Conservation (phyloP, 2,888 invertebrate species). For the Quadroppia sp. region DNA sequence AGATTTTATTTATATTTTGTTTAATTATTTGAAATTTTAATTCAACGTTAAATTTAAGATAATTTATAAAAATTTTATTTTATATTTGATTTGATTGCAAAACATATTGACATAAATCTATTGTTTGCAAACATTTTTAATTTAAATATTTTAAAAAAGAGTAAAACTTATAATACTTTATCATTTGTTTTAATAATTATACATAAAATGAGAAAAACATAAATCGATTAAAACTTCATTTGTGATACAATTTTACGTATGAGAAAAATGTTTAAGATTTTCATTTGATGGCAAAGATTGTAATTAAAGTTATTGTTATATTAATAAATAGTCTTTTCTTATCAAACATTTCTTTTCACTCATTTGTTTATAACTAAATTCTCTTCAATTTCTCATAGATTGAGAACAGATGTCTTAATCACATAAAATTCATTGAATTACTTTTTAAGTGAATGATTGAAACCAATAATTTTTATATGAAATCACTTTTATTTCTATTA, state of each 20-base stretch:
- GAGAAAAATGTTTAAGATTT: neutral
- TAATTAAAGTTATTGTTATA: slow-evolving; percentile 2
- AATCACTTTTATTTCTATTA: too few species aligned
- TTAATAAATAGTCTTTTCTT: neutral
- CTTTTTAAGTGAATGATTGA: too few species aligned
- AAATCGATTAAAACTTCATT: slow-evolving; percentile 20
- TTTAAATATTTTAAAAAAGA: neutral
- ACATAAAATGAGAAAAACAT: slow-evolving; percentile 1
- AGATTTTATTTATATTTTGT: neutral
- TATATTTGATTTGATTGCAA: too few species aligned
- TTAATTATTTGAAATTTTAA: neutral
- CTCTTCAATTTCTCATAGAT: too few species aligned
- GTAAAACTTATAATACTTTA: neutral
- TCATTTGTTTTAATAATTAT: slow-evolving; percentile 21
- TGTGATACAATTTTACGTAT: slow-evolving; percentile 27
- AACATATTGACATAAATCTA: too few species aligned
- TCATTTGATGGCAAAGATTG: slow-evolving; percentile 28
- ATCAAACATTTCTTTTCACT: neutral
- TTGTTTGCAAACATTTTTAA: neutral
- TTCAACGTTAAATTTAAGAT: neutral
- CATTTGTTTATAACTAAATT: neutral
- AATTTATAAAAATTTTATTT: neutral
- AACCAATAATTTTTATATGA: too few species aligned
- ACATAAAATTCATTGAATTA: too few species aligned
- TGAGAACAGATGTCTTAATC: too few species aligned